Conservation (phyloP, 2,888 invertebrate genomes). For the Germaria angustata region DNA sequence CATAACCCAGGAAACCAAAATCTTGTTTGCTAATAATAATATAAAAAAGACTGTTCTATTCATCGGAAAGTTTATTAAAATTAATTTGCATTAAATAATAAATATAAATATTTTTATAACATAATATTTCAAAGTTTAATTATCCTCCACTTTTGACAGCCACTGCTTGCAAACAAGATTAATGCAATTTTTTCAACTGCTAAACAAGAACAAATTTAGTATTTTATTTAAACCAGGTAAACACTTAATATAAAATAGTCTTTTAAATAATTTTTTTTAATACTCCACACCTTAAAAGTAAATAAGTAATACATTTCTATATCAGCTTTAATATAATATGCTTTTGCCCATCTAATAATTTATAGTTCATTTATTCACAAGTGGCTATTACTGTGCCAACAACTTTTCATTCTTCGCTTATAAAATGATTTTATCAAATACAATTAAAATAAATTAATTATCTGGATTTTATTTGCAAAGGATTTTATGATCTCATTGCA, state of each 20-base stretch:
- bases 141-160: not conserved
- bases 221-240: not conserved
- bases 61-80: too few relatives aligned
- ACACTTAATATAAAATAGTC: too few relatives aligned
- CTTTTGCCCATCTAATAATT: slow-evolving; percentile 43
- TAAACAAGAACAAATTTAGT: slow-evolving; percentile 23
- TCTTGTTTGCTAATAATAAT: too few relatives aligned
- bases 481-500: slow-evolving; percentile 32
- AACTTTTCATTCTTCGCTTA: not conserved
- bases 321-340: not conserved
- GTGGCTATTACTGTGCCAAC: slow-evolving; percentile 44
- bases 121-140: too few relatives aligned
- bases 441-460: slow-evolving; percentile 24
- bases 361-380: slow-evolving; percentile 46
- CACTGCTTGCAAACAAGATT: slow-evolving; percentile 4
- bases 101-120: too few relatives aligned
- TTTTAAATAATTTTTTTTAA: slow-evolving; percentile 14
- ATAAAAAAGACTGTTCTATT: too few relatives aligned
- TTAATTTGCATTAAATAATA: too few relatives aligned
- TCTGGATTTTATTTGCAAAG: not conserved
- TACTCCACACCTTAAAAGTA: slow-evolving; percentile 60
- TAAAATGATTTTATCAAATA: not conserved
- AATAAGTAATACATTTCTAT: not conserved
- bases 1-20: not conserved
- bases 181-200: slow-evolving; percentile 37